These are phyloP conservation scores for Hetaerina titia DNA, from an alignment of 2,888 invertebrate genomes.

Conservation along the genomic window DNA sequence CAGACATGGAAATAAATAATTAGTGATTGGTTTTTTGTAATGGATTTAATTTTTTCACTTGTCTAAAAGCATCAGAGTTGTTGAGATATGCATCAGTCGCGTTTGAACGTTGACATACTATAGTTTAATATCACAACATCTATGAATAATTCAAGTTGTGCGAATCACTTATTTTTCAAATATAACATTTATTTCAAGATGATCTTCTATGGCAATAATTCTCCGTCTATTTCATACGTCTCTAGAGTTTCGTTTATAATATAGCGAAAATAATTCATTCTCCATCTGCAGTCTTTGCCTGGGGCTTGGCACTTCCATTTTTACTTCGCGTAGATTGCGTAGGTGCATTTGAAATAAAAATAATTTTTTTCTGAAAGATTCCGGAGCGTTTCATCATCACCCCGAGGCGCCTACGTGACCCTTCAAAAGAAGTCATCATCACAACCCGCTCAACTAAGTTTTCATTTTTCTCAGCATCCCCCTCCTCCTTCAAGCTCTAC, in stretches of 20 bases:
- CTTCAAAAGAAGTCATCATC: slow-evolving; percentile 15
- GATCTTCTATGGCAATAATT: background rate
- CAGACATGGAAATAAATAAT: too few relatives aligned
- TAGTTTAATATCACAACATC: too few relatives aligned
- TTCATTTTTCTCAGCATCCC: background rate
- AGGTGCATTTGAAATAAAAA: background rate
- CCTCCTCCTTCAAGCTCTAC: background rate
- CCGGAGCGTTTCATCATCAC: background rate
- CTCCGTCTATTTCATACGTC: background rate
- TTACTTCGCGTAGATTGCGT: background rate
- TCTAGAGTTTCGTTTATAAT: background rate
- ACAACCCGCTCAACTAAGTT: background rate
- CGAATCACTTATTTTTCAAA: background rate
- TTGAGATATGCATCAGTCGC: too few relatives aligned
- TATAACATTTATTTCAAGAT: background rate
- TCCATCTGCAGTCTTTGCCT: background rate
- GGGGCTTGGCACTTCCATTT: background rate
- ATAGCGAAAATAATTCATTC: background rate
- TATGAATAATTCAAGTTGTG: too few relatives aligned
- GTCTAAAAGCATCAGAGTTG: too few relatives aligned
- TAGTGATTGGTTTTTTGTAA: too few relatives aligned
- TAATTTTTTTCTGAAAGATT: background rate
- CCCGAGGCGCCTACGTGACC: background rate
- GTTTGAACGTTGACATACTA: too few relatives aligned
- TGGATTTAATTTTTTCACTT: too few relatives aligned